These are phyloP conservation scores for Sylvia atricapilla DNA, from an alignment of 2,113 vertebrate species.

Conservation along the genomic window DNA sequence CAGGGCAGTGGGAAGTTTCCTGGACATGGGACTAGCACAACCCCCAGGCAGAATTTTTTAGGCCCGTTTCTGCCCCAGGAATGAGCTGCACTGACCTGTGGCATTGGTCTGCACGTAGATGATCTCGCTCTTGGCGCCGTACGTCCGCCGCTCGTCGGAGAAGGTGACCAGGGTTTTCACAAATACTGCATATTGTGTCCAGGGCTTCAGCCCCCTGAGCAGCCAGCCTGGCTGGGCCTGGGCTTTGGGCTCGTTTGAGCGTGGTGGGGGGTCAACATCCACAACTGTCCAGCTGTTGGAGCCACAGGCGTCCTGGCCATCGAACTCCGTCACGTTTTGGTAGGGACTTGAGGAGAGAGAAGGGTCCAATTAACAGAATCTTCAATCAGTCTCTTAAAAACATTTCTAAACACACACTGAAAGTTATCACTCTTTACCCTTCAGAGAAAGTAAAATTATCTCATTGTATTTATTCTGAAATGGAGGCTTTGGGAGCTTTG, in stretches of 20 bases:
- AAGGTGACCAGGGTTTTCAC: slow-evolving; percentile 94
- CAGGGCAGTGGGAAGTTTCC: not conserved
- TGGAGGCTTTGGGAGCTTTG: not conserved
- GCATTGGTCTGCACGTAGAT: slow-evolving; percentile 93
- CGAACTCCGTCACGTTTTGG: slow-evolving; percentile 93
- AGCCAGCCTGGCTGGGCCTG: slow-evolving; percentile 80
- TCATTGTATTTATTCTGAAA: not conserved
- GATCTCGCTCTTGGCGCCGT: slow-evolving; percentile 95
- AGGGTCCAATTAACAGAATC: not conserved
- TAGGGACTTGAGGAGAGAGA: slow-evolving; percentile 75
- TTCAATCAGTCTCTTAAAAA: not conserved
- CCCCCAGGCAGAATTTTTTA: not conserved
- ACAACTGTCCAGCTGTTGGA: slow-evolving; percentile 97
- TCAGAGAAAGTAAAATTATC: not conserved
- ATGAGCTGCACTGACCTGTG: slow-evolving; percentile 78
- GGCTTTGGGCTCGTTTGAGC: slow-evolving; percentile 76
- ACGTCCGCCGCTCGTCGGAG: slow-evolving; percentile 87
- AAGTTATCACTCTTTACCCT: not conserved
- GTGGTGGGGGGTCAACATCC: slow-evolving; percentile 87
- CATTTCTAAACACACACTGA: not conserved
- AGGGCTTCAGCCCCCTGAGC: slow-evolving; percentile 88
- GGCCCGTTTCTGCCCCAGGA: too few species aligned
- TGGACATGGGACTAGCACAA: fast-evolving
- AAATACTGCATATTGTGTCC: slow-evolving; percentile 96
- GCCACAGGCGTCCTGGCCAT: slow-evolving; percentile 94